Conservation (phyloP, 1,140 invertebrate species). For the Leguminivora glycinivorella region DNA sequence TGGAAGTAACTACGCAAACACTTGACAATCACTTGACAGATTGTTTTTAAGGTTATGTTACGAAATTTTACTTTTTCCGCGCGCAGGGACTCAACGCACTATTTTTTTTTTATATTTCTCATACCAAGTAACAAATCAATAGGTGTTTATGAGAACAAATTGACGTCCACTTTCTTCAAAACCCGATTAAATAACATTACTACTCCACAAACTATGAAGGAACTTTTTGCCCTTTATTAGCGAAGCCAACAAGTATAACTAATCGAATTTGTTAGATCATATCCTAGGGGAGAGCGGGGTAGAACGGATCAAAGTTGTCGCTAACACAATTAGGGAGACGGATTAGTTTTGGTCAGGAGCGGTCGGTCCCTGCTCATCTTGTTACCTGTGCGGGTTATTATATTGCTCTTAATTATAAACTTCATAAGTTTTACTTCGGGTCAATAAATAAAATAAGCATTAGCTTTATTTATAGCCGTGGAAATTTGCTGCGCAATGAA, state of each 20-base stretch:
- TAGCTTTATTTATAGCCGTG: neutral
- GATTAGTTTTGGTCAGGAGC: constrained; percentile 73
- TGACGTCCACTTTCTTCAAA: neutral
- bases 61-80: too few relatives aligned
- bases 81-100: too few relatives aligned
- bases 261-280: constrained; percentile 76
- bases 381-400: constrained; percentile 51
- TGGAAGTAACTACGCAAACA: too few relatives aligned
- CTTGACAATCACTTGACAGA: too few relatives aligned
- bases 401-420: constrained; percentile 61
- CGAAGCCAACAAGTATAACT: constrained; percentile 75
- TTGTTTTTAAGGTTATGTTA: too few relatives aligned
- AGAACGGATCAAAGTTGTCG: constrained; percentile 72
- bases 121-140: too few relatives aligned
- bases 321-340: constrained; percentile 73
- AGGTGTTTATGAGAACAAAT: too few relatives aligned
- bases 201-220: constrained; percentile 15
- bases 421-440: neutral
- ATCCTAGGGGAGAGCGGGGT: constrained; percentile 64
- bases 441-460: neutral
- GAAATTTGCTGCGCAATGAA: too few relatives aligned
- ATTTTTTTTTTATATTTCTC: too few relatives aligned
- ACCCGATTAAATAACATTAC: constrained; percentile 7
- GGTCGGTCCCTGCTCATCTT: constrained; percentile 37
- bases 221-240: constrained; percentile 71